Base-by-base conservation (phyloP, 2,113 vertebrate species). In the Rousettus leschenaultii region DNA sequence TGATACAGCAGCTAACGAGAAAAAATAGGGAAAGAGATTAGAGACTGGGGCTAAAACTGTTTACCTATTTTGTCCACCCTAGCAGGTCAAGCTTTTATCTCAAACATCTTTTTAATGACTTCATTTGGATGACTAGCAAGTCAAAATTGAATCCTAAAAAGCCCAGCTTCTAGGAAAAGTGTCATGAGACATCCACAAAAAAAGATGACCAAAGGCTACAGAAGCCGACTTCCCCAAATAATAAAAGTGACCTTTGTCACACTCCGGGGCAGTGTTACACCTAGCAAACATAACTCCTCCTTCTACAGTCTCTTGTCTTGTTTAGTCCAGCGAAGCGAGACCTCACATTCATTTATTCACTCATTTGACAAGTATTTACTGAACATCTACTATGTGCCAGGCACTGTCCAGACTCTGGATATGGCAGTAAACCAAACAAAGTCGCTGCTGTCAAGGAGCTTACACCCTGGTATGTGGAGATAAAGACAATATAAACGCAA, bases 1-100 rank as follows among this genome's bases (percentile, higher is more conserved):
- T 97, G 99, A 98, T 99, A 99, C 68, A 99, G 98, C 97, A 99
- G 83, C 99, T 99, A 95, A 97, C 40, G 45, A 88, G 91, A 95
- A 94, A 40, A 92, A 93, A 95, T 0, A 63, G 3, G 5, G 53
- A 35, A 87, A 68, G 8, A 70, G 11, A 68, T 97, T 91, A 96
- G 79, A 14, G 1, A 2, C 5, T n/a, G 6, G 3, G 13, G 38
- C 6, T 51, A 16, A 38, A 75, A 71, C 28, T 5, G 5, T 77
- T 94, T 26, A 48, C 30, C 33, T 86, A 45, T 18, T 51, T 55
- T 55, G 35, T 82, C 24, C 30, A 78, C 48, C 45, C 30, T 73
- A 90, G 30, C 30, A 85, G 79, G 35, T 68, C 61, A 83, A 61
- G 70, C 40, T 71, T 24, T 63, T 53, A 68, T 22, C 2, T 30